Base-by-base conservation (phyloP, 1,140 invertebrate genomes). In the Lanistes nyassanus region DNA sequence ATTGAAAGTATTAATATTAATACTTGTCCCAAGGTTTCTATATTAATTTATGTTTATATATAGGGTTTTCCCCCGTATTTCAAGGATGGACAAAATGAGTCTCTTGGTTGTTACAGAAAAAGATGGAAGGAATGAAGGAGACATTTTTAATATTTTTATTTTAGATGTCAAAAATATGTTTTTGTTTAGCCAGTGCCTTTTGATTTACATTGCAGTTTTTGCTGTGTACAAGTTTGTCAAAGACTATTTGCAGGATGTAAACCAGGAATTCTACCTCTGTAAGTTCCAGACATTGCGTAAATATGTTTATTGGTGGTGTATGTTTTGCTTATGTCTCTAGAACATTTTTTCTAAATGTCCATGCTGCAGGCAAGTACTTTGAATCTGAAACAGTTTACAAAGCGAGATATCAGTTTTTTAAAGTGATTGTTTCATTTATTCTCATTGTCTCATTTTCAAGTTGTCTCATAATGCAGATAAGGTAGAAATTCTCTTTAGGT, bases 251-350 rank as follows among this genome's bases (percentile, higher is more conserved):
- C 88, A 90, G 36, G 86, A 93, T 85, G 88, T 91, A 29, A 84
- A 90, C 36, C 85, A 91, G 78, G 86, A 92, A 76, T 95, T 96
- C 88, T 91, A 93, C 84, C 90, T 96, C 34, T 96, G 94, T 95
- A 91, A 92, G 93, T 92, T 34, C 70, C 26, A 31, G 39, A 42
- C 23, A 69, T 42, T 66, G 29, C 1, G 21, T 34, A 7, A 58
- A 36, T 39, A 11, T 23, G 36, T 53, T 47, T 29, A 71, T 26
- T n/a, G 37, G 9, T 21, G 21, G 9, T 39, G 19, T 21, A 42
- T 67, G 9, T n/a, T 3, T 9, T 29, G 13, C 23, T 53, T 4
- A 11, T 69, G 42, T 69, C 39, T 19, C 34, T 9, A 66, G 34
- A n/a, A n/a, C 29, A 53, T 13, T 53, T 13, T 11, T 13, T 53